Evolutionary conservation across 2,113 vertebrate species (phyloP), one percentile per base, ranked within the genome.

Genomic region (Triplophysa dalaica): DNA sequence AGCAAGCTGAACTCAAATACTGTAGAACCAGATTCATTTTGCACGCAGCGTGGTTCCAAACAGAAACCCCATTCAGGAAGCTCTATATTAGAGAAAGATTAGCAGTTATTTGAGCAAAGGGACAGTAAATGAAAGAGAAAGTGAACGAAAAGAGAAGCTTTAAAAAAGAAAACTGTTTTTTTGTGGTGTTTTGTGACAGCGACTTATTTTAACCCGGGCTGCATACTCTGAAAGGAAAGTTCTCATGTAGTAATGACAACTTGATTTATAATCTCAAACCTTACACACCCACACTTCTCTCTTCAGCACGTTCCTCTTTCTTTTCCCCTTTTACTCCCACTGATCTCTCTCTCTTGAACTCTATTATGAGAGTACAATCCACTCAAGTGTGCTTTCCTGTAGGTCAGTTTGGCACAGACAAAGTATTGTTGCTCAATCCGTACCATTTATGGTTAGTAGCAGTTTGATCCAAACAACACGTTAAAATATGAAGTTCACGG

Each of bases 241-340:
- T 82, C 85, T 84, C 83, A 88, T 66, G 65, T 81, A 63, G 87
- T 82, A 89, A 88, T 87, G 90, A 92, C 91, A 92, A 87, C 84
- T 85, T 91, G 90, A 93, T 91, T 90, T 89, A 92, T 90, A 85
- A 70, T 14, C 50, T 24, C 16, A 63, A 54, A 29, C 7, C 70
- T 56, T 70, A 38, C 61, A 3, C 45, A 56, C 26, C n/a, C 58
- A 33, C 70, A 22, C 56, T 52, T 70, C 48, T 8, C 45, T 48
- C 77, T 81, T 79, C 17, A 14, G 38, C 33, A 38, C 43, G n/a
- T 41, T 58, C 48, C 41, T 63, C 19, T 52, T 45, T 16, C 43
- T 48, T 41, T 38, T 43, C 11, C 24, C 24, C 58, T 79, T 26
- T 56, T 8, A 4, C 73, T 61, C 8, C 19, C 33, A 38, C 5